Evolutionary conservation across 2,797 vertebrate genomes (phyloP), one percentile per base, ranked within the genome.

Genomic region (Thunnus albacares): DNA sequence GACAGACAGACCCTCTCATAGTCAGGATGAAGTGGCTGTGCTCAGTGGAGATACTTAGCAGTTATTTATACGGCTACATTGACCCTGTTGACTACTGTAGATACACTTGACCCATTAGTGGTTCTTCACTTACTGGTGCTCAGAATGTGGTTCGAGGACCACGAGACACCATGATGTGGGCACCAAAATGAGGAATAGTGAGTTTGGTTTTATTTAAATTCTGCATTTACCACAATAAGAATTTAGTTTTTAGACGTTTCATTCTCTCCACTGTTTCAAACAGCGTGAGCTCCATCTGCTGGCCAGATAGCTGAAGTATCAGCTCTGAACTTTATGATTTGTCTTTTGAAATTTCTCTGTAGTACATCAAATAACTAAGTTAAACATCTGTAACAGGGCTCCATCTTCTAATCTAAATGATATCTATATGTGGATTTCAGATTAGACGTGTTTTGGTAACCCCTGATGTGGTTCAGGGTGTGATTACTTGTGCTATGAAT

Each of bases 1-100:
- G 5, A 45, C 68, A 43, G 18, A 11, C 8, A 68, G 14, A 6
- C n/a, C 13, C 12, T 15, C 3, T 33, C 30, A 33, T 6, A 12
- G 22, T 18, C 26, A 47, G 55, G 11, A 67, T 49, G 28, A 20
- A 17, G 11, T 2, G 3, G 1, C 5, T 18, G 24, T 56, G 49
- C 26, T 45, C 17, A n/a, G 24, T 58, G 47, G 38, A 53, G 15
- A 28, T 17, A 1, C 35, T 26, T 15, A 2, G 5, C 49, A 43
- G n/a, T n/a, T 12, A 38, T 52, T n/a, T 0, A 43, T 70, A 33
- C 35, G 24, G 30, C 43, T 38, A 73, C n/a, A 28, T 6, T 43
- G 61, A 81, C 74, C 55, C 67, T 73, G 51, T 38, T 80, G 74
- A 52, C 57, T 47, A 5, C 45, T 47, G 45, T 13, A 45, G 38